A percentile compares a stretch with the other conserved stretches of the same genome.
phyloP scores from a whole-genome alignment of 1,140 invertebrate species.

The Saccostrea cuccullata region DNA sequence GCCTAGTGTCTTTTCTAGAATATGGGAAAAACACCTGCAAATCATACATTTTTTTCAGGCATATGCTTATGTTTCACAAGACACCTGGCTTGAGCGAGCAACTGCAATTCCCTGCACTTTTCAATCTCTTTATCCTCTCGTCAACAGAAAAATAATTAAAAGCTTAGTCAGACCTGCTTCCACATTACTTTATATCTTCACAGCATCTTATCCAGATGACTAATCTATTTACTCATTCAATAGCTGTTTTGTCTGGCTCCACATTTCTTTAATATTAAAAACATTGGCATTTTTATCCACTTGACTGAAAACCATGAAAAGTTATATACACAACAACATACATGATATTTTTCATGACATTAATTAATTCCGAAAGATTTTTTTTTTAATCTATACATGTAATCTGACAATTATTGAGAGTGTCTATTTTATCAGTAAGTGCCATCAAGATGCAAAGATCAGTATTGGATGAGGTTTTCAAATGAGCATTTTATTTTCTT shows the following conservation, averaged over 20 bases:
- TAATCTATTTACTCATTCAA: conserved; percentile 15
- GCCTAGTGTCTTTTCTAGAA: no score
- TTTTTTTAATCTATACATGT: background rate
- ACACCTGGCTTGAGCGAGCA: background rate
- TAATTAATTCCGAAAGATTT: background rate
- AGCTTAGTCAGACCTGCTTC: conserved; percentile 26
- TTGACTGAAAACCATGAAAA: background rate
- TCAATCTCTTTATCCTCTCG: background rate
- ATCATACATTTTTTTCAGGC: background rate
- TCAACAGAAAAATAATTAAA: conserved; percentile 32
- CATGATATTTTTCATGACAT: background rate
- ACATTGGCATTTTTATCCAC: background rate
- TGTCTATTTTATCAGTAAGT: background rate
- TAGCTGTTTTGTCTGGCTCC: conserved; percentile 22
- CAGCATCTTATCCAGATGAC: conserved; percentile 6
- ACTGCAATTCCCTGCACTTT: background rate
- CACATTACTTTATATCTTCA: background rate
- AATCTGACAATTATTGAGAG: background rate
- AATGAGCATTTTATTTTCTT: no score
- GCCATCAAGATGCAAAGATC: background rate
- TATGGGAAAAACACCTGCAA: no score
- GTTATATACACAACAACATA: background rate
- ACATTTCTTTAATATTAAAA: conserved; percentile 8
- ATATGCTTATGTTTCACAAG: background rate
- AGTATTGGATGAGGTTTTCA: no score